These are phyloP conservation scores for Poecilus cupreus DNA, from an alignment of 2,888 invertebrate genomes.

Conservation along the genomic window DNA sequence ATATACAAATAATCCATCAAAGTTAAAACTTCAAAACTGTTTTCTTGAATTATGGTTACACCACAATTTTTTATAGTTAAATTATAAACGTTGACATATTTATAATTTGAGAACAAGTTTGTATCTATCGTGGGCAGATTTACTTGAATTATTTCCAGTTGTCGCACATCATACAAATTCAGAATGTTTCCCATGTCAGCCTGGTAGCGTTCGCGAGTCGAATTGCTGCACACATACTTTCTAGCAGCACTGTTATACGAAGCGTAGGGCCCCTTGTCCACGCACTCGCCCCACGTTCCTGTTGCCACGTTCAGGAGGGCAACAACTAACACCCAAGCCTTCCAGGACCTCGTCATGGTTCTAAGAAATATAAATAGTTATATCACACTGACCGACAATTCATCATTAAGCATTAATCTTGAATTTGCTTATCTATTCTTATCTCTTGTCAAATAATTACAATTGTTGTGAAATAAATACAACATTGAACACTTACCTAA, in stretches of 20 bases:
- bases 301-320: too few species aligned
- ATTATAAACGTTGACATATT: background rate
- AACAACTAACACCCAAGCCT: too few species aligned
- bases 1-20: background rate
- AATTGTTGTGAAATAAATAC: too few species aligned
- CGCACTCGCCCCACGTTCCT: too few species aligned
- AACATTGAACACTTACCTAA: too few species aligned
- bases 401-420: too few species aligned
- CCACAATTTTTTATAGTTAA: constrained; percentile 24
- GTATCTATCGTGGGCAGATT: background rate
- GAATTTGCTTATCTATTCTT: too few species aligned
- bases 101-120: background rate
- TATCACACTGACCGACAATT: too few species aligned
- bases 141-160: background rate
- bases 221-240: background rate
- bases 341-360: too few species aligned
- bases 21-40: constrained; percentile 1
- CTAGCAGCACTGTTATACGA: background rate
- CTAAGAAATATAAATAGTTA: too few species aligned
- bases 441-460: too few species aligned
- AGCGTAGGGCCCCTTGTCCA: too few species aligned
- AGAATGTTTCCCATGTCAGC: background rate
- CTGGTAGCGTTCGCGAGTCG: background rate
- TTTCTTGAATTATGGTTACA: background rate
- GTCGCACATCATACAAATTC: background rate